Evolutionary conservation across 2,888 invertebrate genomes (phyloP).

Genomic region (Meteorus colon): DNA sequence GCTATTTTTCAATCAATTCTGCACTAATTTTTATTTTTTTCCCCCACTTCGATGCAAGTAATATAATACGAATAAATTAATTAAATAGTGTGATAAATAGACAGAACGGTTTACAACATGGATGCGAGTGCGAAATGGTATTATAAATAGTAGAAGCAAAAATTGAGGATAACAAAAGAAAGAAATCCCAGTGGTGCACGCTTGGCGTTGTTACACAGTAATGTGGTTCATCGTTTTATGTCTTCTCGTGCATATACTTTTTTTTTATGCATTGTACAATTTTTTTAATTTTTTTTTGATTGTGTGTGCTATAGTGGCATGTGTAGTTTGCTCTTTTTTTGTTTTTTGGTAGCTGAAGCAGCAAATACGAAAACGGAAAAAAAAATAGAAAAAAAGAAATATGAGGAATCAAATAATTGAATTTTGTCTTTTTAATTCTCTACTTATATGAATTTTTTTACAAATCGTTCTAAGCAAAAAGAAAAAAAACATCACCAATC

Average conservation of each 20-base stretch:
- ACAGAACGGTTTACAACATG: constrained; percentile 9
- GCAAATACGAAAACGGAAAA: constrained; percentile 38
- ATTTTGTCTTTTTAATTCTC: not conserved
- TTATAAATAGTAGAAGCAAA: not conserved
- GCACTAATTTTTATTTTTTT: not conserved
- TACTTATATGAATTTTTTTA: not conserved
- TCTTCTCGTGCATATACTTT: constrained; percentile 27
- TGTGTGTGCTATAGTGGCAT: constrained; percentile 60
- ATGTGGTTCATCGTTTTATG: constrained; percentile 49
- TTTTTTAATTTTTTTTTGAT: not conserved
- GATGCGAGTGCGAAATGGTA: constrained; percentile 39
- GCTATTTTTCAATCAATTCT: not conserved
- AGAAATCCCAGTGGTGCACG: constrained; percentile 40
- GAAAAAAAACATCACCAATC: not conserved
- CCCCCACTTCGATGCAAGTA: too few relatives aligned
- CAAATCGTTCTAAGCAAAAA: not conserved
- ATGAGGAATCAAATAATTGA: constrained; percentile 5
- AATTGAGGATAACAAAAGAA: not conserved
- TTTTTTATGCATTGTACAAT: constrained; percentile 32
- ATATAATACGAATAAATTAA: not conserved
- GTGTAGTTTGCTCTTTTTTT: constrained; percentile 60
- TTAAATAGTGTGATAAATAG: not conserved
- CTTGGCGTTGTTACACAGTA: constrained; percentile 54
- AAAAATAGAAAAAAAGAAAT: constrained; percentile 16
- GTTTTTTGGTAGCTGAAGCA: constrained; percentile 59